phyloP scores from a whole-genome alignment of 2,888 invertebrate species.

The Eupithecia vulgata region DNA sequence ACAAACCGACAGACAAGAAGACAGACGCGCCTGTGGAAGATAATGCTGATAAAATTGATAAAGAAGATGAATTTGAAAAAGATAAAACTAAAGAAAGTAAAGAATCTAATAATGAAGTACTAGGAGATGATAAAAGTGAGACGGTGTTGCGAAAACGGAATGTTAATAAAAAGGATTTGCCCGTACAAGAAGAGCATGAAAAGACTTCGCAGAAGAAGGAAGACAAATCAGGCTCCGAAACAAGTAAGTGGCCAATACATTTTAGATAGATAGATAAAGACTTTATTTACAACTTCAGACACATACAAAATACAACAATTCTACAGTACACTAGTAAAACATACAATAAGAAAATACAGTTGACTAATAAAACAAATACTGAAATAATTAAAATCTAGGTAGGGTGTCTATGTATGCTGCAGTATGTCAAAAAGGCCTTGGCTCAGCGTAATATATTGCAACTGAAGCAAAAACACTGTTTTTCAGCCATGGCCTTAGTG shows the following conservation, averaged over 20 bases:
- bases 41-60: constrained; percentile 20
- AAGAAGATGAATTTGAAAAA: constrained; percentile 16
- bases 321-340: too few relatives aligned
- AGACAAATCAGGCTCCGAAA: constrained; percentile 10
- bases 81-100: neutral
- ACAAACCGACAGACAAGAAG: constrained; percentile 40
- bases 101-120: constrained; percentile 38
- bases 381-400: too few relatives aligned
- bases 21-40: constrained; percentile 6
- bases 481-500: too few relatives aligned
- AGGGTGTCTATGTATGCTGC: too few relatives aligned
- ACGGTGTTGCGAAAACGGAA: constrained; percentile 24
- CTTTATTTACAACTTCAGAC: too few relatives aligned
- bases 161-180: constrained; percentile 16
- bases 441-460: too few relatives aligned
- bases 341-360: too few relatives aligned
- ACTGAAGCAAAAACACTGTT: too few relatives aligned
- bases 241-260: neutral
- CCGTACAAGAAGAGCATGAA: neutral
- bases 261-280: too few relatives aligned
- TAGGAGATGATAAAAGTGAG: constrained; percentile 36
- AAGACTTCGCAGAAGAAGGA: constrained; percentile 36
- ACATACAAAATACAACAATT: too few relatives aligned
- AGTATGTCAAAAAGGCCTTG: too few relatives aligned
- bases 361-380: too few relatives aligned